Base-by-base conservation (phyloP, 92 coral and sea anemone genomes). In the Umimayanthus chanpuru region DNA sequence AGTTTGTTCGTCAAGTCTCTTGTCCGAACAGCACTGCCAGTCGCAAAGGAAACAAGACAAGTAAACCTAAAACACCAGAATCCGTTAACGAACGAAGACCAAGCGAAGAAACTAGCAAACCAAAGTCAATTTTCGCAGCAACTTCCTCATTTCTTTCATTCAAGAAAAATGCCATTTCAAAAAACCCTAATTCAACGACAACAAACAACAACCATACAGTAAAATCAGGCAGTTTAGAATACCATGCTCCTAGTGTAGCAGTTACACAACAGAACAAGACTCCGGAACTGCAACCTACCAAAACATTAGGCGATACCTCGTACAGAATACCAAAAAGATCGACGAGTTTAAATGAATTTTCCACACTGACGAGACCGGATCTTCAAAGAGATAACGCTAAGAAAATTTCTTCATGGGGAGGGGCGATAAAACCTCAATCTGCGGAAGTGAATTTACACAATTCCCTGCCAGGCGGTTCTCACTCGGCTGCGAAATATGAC, bases 401-500 rank as follows among this genome's bases (percentile, higher is more conserved):
- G 64, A 70, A 83, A 32, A 83, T 83, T 28, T 83, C 87, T 8
- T 83, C 87, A 2, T 83, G 87, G 87, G 87, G 78, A n/a, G 87
- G 87, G 15, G 87, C 87, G 58, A 83, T 83, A 47, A 83, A 83
- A 71, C 87, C 78, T 55, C 77, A 83, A 70, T 9, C 64, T 26
- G 61, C 28, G 61, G 87, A 70, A 12, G n/a, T 43, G 26, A 20
- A 16, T 18, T 83, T 76, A 43, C 65, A 44, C 21, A 39, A 83
- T 70, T 68, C 87, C 32, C 40, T 83, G 8, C 87, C 77, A 1
- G 78, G 87, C 18, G 78, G 78, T 14, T 83, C 78, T 36, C 66
- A 83, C 65, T 43, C 87, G 21, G 61, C 49, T 12, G 53, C 12
- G 14, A 83, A 49, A 8, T 68, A 43, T 25, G 58, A 71, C 15